Base-by-base conservation (phyloP, 1,140 invertebrate species). In the Pinna nobilis region DNA sequence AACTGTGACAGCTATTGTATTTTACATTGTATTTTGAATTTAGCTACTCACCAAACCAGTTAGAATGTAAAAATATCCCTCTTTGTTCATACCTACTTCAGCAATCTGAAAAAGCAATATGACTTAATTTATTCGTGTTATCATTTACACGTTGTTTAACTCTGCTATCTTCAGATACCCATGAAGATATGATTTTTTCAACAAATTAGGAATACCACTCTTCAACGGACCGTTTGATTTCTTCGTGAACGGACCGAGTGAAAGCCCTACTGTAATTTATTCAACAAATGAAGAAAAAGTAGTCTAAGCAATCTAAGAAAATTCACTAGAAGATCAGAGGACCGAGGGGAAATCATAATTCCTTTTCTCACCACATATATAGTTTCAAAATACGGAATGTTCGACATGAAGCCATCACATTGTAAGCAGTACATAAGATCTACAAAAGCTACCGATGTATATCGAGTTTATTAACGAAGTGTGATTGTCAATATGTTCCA, bases 1-100 rank as follows among this genome's bases (percentile, higher is more conserved):
- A 44, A 44, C 9, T 44, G n/a, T 44, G n/a, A 9, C 9, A 11
- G 39, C n/a, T 11, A 11, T 9, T 44, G n/a, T 44, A n/a, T 44
- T 44, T 44, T n/a, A 9, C 9, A 44, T 44, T 11, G 9, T 9
- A 44, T 11, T 11, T 44, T n/a, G n/a, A 9, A 11, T 44, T 44
- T n/a, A 44, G 39, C 1, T 50, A 74, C 82, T 76, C 63, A 85
- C 84, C 79, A 84, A 53, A 25, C 77, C 74, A 57, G 77, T 78
- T 18, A 86, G 61, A 5, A 86, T 67, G 68, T 83, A 86, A 59
- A 81, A 82, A 63, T 86, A 84, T n/a, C 80, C 81, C 41, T 78
- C 63, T 74, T 83, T 84, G 51, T 84, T 84, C 83, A 84, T 84
- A 1, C 83, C 83, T 37, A 84, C 83, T 70, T 83, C 81, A 13